Evolutionary conservation across 2,888 invertebrate species (phyloP), one percentile per base, ranked within the genome.

Genomic region (Agriopis marginaria): DNA sequence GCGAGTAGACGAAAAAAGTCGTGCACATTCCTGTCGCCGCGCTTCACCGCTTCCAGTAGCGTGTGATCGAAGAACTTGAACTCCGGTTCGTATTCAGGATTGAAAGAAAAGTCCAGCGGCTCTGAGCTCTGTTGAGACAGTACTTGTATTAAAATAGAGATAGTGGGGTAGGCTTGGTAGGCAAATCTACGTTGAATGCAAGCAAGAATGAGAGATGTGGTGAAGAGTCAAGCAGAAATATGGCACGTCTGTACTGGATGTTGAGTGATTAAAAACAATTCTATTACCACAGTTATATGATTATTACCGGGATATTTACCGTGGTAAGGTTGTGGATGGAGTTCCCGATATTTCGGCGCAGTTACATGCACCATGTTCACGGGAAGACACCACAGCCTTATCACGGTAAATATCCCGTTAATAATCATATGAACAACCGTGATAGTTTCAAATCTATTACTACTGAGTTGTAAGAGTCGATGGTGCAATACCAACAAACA

Each of bases 21-120:
- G 86, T 97, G 97, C 51, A 97, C 97, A 83, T 97, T 95, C 56
- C 94, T 91, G 85, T 98, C 96, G 70, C 96, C 96, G 49, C 95
- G 94, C 77, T 95, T 95, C 55, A 99, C 98, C 12, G 98, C 98
- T 68, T 98, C 97, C 80, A 99, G 90, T 66, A 99, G 94, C 55
- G 96, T 95, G 68, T 95, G 93, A 93, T 99, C 99, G 92, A 97
- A 99, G 95, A 99, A 99, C 84, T 96, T 97, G 94, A 99, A 99
- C 71, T 97, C 97, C 8, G 97, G 95, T 91, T 99, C 99, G 89
- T 97, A 97, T 88, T 98, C 97, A 51, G 97, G 96, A 94, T 99
- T 99, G 87, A 96, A 96, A n/a, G 99, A 98, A 90, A 99, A 99
- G 90, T 99, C 99, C 77, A 99, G 93, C 58, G 97, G 96, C 81